Base-by-base conservation (phyloP, 2,888 invertebrate species). In the Aleiodes testaceus region DNA sequence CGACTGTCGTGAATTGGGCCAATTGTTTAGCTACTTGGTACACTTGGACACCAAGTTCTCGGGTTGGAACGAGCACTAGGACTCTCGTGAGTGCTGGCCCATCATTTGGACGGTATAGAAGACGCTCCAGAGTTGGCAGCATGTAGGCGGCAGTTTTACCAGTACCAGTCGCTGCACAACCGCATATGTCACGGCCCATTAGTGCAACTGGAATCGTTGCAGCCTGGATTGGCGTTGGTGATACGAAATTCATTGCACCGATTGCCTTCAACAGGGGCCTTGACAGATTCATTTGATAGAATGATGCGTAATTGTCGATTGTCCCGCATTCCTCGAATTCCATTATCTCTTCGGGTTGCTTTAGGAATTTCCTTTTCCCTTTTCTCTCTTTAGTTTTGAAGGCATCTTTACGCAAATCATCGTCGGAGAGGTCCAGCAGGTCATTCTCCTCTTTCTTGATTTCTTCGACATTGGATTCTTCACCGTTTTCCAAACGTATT, bases 141-240 rank as follows among this genome's bases (percentile, higher is more conserved):
- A 99, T 98, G 87, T 98, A 99, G 0, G 99, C 99, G 0, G 97
- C 98, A 0, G 99, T 99, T 90, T 99, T 99, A 67, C 99, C 98
- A 6, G 96, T 94, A 66, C 99, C 99, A 0, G 99, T 99, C 0
- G 98, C 98, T 30, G 99, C 99, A 90, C 99, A 99, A 9, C 98
- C 99, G 89, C 98, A 99, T 79, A 99, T 93, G 88, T 99, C 99
- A 80, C 95, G 92, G 14, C 98, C 93, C 78, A 96, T 89, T 70
- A 99, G 89, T 3, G 97, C 98, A 9, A 98, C 91, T 0, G 99
- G 99, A 85, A 99, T 96, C 0, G 98, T 97, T 0, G 97, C 94
- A 0, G 96, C 92, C 88, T 99, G 99, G 82, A 99, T 98, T 0
- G 98, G 98, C 0, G 99, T 99, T 0, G 99, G 99, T 84, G 96